A percentile compares a stretch with the other conserved stretches of the same genome.
These are phyloP conservation scores for Trichogramma evanescens DNA, from an alignment of 2,888 invertebrate species.

Conservation along the genomic window DNA sequence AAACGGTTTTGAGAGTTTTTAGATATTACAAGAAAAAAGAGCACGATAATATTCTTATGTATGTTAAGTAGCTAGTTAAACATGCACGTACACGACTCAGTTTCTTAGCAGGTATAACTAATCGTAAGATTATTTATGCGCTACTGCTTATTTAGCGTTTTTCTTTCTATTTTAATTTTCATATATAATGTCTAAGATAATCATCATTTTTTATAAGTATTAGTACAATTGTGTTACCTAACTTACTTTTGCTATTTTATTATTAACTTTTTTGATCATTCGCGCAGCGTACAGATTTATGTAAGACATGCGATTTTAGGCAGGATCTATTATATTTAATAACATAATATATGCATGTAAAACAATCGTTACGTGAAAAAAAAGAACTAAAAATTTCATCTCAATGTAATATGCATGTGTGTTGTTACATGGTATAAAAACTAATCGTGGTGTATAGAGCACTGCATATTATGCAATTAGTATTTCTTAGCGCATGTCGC, in stretches of 20 bases:
- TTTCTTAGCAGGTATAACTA: not conserved
- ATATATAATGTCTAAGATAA: not conserved
- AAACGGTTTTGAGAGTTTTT: not conserved
- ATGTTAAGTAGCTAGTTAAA: too few relatives aligned
- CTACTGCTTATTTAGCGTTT: not conserved
- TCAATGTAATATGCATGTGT: too few relatives aligned
- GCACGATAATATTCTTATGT: too few relatives aligned
- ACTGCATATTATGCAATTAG: not conserved
- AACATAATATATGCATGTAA: too few relatives aligned
- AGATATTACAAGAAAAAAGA: not conserved
- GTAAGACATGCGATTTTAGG: too few relatives aligned
- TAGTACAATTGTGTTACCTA: conserved; percentile 23
- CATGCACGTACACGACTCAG: too few relatives aligned
- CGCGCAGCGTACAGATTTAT: too few relatives aligned
- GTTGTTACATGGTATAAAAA: not conserved
- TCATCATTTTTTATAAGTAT: conserved; percentile 17
- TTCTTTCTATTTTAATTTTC: conserved; percentile 5
- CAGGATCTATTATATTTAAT: too few relatives aligned
- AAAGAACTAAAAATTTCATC: too few relatives aligned
- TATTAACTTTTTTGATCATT: conserved; percentile 18
- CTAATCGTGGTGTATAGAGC: conserved; percentile 4
- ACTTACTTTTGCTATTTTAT: conserved; percentile 6
- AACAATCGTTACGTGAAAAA: too few relatives aligned
- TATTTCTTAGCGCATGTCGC: conserved; percentile 10
- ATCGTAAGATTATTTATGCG: not conserved